These are phyloP conservation scores for Heliconius charithonia DNA, from an alignment of 2,888 invertebrate genomes.

Conservation along the genomic window DNA sequence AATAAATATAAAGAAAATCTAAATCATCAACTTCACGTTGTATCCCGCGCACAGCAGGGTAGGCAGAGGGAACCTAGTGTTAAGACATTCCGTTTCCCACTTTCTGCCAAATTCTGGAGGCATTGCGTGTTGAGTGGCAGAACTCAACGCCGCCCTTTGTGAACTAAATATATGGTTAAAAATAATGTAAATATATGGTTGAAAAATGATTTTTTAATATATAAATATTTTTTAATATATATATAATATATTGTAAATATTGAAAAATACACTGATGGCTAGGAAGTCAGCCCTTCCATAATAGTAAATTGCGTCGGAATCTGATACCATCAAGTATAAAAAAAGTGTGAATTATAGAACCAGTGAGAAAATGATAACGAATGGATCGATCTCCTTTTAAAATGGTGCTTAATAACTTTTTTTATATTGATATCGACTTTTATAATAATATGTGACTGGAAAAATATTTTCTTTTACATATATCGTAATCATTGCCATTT, in stretches of 20 bases:
- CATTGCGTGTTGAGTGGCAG: too few species aligned
- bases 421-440: background rate
- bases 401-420: conserved; percentile 6
- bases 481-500: too few species aligned
- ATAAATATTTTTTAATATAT: too few species aligned
- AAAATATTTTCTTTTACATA: background rate
- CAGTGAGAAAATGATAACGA: conserved; percentile 30
- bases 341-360: conserved; percentile 24
- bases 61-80: too few species aligned
- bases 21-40: background rate
- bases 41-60: background rate
- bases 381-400: conserved; percentile 21
- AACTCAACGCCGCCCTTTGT: too few species aligned
- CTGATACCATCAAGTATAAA: conserved; percentile 33
- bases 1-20: background rate
- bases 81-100: too few species aligned
- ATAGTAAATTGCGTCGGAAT: conserved; percentile 28
- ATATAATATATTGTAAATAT: background rate
- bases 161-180: background rate
- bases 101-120: too few species aligned
- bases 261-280: background rate
- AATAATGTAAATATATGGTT: background rate
- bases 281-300: conserved; percentile 6
- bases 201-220: too few species aligned
- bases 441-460: background rate